Evolutionary conservation across 92 coral and sea anemone genomes (phyloP), one percentile per base, ranked within the genome.

Genomic region (Palythoa grandiflora): DNA sequence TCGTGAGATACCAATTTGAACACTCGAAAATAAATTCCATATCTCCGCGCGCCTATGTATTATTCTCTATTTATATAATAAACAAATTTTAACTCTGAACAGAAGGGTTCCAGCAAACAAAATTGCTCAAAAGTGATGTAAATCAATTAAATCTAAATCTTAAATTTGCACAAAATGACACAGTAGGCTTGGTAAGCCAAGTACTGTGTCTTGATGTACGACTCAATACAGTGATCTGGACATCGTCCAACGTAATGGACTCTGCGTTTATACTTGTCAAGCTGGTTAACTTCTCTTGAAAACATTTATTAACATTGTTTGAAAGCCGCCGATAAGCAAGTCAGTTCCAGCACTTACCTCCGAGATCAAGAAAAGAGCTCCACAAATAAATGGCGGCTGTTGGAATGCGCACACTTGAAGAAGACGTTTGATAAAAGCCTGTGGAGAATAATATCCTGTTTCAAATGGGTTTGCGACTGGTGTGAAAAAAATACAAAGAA

Each of bases 381-480:
- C 99, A 86, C 99, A 95, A 55, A 95, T 89, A 79, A 96, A 93
- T 9, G 98, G 80, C 3, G 99, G 97, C 47, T 92, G 98, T 44
- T 96, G 99, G 66, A 89, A 88, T 48, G 92, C 90, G 54, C 99
- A 96, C 39, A 95, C 94, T 91, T 96, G 99, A 47, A 96, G 90
- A 86, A 96, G 89, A 16, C 99, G 96, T 80, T 96, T 96, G 16
- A 95, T 93, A 78, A 96, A 96, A 9, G 99, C 99, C 99, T 96
- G 66, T 11, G 57, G 70, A 63, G 20, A 17, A 63, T 17, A 55
- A 14, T 28, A 28, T 28, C 3, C 16, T 15, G 16, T 59, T 13
- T 59, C 19, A 59, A 13, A 59, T 12, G 19, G n/a, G 5, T 44
- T 44, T 44, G 5, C 50, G 7, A 8, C 50, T 44, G 50, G 6